Evolutionary conservation across 2,888 invertebrate species (phyloP).

Genomic region (Standfussiana lucernea): DNA sequence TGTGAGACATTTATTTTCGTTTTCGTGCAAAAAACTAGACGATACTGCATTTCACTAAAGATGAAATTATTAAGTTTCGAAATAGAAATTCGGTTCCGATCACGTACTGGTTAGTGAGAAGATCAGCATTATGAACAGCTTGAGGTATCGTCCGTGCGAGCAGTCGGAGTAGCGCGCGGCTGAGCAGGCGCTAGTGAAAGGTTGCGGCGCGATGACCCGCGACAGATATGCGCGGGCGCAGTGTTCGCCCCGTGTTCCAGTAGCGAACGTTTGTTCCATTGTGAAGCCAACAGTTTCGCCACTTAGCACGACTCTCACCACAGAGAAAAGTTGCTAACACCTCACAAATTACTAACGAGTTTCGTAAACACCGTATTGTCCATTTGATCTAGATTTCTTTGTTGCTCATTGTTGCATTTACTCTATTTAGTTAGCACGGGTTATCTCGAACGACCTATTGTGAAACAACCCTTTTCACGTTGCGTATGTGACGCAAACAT

Average conservation of each 20-base stretch:
- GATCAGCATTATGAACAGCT: constrained; percentile 56
- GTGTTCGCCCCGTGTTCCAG: constrained; percentile 60
- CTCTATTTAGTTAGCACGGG: constrained; percentile 70
- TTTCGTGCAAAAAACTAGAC: background rate
- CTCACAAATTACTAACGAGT: constrained; percentile 84
- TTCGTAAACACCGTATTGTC: constrained; percentile 88
- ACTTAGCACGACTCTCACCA: constrained; percentile 87
- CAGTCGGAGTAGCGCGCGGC: constrained; percentile 11
- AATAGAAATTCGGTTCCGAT: constrained; percentile 60
- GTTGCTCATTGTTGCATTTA: constrained; percentile 76
- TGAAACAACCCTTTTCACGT: constrained; percentile 50
- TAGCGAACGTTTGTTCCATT: constrained; percentile 79
- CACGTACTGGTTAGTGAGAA: constrained; percentile 55
- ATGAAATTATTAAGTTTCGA: constrained; percentile 39
- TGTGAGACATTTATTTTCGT: background rate
- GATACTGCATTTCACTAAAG: background rate
- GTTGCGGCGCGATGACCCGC: constrained; percentile 84
- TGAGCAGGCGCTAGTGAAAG: constrained; percentile 78
- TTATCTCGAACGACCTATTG: constrained; percentile 77
- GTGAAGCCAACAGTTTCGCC: constrained; percentile 83
- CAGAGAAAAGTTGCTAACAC: constrained; percentile 84
- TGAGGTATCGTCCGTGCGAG: constrained; percentile 56
- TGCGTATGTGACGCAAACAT: constrained; percentile 46
- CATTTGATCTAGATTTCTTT: constrained; percentile 87
- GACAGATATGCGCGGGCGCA: constrained; percentile 72